A percentile compares a stretch with the other conserved stretches of the same genome.
Conservation (phyloP, 2,113 vertebrate species). For the Catharus fuscescens region DNA sequence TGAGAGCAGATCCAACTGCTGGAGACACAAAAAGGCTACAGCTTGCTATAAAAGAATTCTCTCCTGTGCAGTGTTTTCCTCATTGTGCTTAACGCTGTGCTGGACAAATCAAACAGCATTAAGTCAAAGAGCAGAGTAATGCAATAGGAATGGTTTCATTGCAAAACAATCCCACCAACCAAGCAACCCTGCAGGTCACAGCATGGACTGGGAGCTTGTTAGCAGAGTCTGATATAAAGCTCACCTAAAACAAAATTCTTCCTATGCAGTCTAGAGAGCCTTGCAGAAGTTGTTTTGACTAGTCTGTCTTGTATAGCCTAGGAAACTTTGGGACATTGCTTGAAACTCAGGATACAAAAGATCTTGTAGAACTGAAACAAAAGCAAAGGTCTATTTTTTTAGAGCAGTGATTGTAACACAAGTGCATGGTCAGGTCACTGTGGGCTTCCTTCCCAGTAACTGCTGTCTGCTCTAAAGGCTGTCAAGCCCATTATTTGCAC, state of each 20-base stretch:
- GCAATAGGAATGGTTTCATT: background rate
- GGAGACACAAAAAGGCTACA: background rate
- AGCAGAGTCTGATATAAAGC: background rate
- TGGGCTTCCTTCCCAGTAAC: background rate
- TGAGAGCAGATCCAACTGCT: background rate
- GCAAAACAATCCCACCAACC: background rate
- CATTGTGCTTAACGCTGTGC: background rate
- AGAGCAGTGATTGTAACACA: background rate
- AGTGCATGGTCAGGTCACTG: background rate
- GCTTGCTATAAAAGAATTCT: background rate
- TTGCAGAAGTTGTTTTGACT: background rate
- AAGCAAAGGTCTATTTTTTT: background rate
- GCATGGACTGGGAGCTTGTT: background rate
- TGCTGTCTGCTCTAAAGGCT: background rate
- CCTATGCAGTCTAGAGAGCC: background rate
- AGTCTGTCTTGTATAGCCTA: background rate
- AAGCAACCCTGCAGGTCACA: background rate
- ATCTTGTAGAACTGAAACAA: background rate
- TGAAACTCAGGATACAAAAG: background rate
- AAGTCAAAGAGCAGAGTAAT: background rate
- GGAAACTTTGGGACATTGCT: background rate
- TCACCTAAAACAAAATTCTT: background rate
- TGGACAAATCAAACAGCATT: background rate
- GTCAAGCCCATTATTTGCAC: background rate
- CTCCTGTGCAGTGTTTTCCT: background rate